Base-by-base conservation (phyloP, 1,140 invertebrate genomes). In the Papilio xuthus region DNA sequence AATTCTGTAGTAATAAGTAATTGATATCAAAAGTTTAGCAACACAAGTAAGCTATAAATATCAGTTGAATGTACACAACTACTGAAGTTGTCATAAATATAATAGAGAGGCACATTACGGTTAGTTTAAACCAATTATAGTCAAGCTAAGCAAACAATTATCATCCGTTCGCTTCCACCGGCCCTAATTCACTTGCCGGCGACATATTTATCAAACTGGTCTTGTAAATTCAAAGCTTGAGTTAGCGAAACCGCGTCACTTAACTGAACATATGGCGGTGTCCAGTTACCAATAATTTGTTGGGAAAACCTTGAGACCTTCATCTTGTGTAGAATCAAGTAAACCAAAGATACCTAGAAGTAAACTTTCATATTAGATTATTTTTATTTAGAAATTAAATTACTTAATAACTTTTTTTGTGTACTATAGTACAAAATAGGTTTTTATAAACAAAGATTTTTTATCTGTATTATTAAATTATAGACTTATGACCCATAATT, bases 161-260 rank as follows among this genome's bases (percentile, higher is more conserved):
- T 70, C 78, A 83, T 83, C 86, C 82, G 85, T 83, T 80, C 79
- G 83, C 86, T 84, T 79, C 72, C 73, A 56, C 32, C 79, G 82
- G 83, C 84, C 84, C 87, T 85, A 85, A 88, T 88, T 85, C 80
- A 86, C 82, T 83, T 83, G 82, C 77, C 73, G 70, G 81, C 56
- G 77, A 83, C 81, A 81, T 85, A 83, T 83, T 82, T 85, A 84
- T 84, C 78, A 77, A 82, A 81, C 83, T 28, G 78, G 80, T 83
- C 67, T 83, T 78, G 79, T 72, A 75, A 80, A 83, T 77, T 69
- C 78, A 81, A 77, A 73, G 82, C 83, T 79, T 84, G 56, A 63
- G 28, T 41, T 50, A 83, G 77, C 53, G 80, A 85, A 86, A 85
- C 86, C 84, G 81, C 85, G 82, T 84, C 82, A 81, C 80, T 70